Percentiles rank a stretch among this genome's conserved stretches.
Evolutionary conservation across 1,140 invertebrate species (phyloP).

Genomic region (Mycetomoellerius zeteki): DNA sequence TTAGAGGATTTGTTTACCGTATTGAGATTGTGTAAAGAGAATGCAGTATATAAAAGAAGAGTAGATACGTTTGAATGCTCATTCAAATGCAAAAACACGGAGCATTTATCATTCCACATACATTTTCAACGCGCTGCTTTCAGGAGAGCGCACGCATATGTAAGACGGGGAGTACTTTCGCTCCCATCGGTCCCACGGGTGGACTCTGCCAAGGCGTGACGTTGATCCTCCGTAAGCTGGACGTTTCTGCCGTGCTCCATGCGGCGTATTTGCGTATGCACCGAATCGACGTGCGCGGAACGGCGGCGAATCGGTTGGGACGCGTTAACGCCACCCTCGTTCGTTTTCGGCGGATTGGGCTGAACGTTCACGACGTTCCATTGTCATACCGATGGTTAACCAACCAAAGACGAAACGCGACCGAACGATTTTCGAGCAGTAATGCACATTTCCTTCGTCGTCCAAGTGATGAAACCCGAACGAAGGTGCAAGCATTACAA

Average conservation of each 20-base stretch:
- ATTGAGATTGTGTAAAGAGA: not conserved
- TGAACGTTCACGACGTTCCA: constrained; percentile 80
- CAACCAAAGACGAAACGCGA: constrained; percentile 55
- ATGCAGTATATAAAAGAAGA: not conserved
- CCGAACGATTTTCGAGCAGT: not conserved
- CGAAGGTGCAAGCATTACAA: not conserved
- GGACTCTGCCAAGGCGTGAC: constrained; percentile 78
- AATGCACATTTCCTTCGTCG: not conserved
- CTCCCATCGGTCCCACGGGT: constrained; percentile 60
- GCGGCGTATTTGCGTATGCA: constrained; percentile 81
- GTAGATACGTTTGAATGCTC: not conserved
- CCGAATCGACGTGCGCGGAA: constrained; percentile 72
- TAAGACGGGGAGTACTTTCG: constrained; percentile 37
- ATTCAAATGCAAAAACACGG: not conserved
- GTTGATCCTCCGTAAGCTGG: constrained; percentile 80
- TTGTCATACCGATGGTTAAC: constrained; percentile 53
- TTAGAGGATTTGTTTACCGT: not conserved
- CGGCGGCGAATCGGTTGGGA: constrained; percentile 61
- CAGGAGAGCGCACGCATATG: constrained; percentile 15
- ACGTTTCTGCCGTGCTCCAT: constrained; percentile 73
- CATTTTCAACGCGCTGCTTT: not conserved
- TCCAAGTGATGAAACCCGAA: not conserved
- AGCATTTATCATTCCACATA: not conserved
- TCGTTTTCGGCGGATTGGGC: constrained; percentile 82
- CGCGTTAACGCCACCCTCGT: constrained; percentile 79